Conservation (phyloP, 2,888 invertebrate genomes). For the Athalia circularis region DNA sequence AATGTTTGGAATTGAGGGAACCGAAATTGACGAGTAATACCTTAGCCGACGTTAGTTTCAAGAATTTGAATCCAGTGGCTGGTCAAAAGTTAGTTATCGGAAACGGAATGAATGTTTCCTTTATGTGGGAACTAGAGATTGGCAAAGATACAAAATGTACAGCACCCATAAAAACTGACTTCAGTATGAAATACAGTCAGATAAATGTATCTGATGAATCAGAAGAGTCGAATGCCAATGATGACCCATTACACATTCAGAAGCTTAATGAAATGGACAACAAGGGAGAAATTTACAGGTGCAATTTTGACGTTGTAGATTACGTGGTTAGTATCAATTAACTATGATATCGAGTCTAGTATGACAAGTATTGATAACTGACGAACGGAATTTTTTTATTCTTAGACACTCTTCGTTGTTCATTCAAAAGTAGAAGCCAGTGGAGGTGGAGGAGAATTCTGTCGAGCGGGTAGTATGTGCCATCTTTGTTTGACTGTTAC, state of each 20-base stretch:
- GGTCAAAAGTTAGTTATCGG: conserved; percentile 81
- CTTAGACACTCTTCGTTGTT: conserved; percentile 88
- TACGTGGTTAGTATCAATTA: conserved; percentile 79
- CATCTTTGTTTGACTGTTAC: conserved; percentile 86
- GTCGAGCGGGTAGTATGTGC: conserved; percentile 92
- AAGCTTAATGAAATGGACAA: conserved; percentile 75
- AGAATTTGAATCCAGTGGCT: conserved; percentile 81
- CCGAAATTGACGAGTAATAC: conserved; percentile 76
- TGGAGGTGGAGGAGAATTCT: conserved; percentile 85
- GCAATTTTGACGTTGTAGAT: conserved; percentile 87
- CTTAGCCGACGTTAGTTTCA: conserved; percentile 78
- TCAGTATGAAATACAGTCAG: conserved; percentile 78
- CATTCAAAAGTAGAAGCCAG: conserved; percentile 86
- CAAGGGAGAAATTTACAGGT: conserved; percentile 73
- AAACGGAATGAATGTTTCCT: conserved; percentile 85
- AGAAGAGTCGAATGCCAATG: conserved; percentile 61
- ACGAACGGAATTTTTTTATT: conserved; percentile 45
- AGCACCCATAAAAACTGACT: conserved; percentile 78
- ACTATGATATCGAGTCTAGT: not conserved
- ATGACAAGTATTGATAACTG: not conserved
- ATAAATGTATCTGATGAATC: conserved; percentile 67
- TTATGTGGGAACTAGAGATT: conserved; percentile 85
- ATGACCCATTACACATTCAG: conserved; percentile 70
- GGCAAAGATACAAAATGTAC: conserved; percentile 69
- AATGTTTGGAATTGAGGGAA: conserved; percentile 70